Base-by-base conservation (phyloP, 2,888 invertebrate genomes). In the Phaedon cochleariae region DNA sequence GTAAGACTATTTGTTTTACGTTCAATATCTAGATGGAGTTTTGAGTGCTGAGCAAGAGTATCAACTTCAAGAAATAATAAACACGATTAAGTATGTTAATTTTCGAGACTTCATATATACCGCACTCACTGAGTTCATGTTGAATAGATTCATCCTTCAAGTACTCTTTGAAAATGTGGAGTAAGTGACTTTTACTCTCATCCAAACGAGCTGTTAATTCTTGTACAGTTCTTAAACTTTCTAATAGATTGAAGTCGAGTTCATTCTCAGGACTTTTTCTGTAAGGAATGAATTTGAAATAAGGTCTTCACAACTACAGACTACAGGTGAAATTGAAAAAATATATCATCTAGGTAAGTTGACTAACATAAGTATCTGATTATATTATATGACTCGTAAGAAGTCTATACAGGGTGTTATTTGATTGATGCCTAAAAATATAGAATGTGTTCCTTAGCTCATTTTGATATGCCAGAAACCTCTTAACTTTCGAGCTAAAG, bases 21-120 rank as follows among this genome's bases (percentile, higher is more conserved):
- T 72, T 82, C 80, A 1, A 77, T 74, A 26, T 79, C 79, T 65
- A 71, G 69, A 62, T 76, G 78, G 7, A 81, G 57, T 59, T 76
- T 76, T 9, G 77, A 69, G 60, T 81, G 79, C 21, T 73, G 67
- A 1, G 70, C 67, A 5, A 80, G 52, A 9, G 72, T 63, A 15
- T 76, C 73, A 20, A 77, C 79, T 79, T 65, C 48, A 76, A 73
- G 37, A 41, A 61, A 54, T 45, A 15, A 18, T 48, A 1, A 12
- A 45, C 31, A 34, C 26, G 54, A 18, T 21, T 22, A 21, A n/a
- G 9, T 26, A n/a, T 41, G 26, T 26, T 26, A 7, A 26, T 7
- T 5, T 26, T 26, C 26, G 7, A 26, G 7, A 26, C 3, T 26
- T 26, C 26, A 26, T 18, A 1, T 1, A 15, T 12, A 15, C 26